Evolutionary conservation across 2,113 vertebrate species (phyloP), one percentile per base, ranked within the genome.

Genomic region (human (Homo sapiens)): DNA sequence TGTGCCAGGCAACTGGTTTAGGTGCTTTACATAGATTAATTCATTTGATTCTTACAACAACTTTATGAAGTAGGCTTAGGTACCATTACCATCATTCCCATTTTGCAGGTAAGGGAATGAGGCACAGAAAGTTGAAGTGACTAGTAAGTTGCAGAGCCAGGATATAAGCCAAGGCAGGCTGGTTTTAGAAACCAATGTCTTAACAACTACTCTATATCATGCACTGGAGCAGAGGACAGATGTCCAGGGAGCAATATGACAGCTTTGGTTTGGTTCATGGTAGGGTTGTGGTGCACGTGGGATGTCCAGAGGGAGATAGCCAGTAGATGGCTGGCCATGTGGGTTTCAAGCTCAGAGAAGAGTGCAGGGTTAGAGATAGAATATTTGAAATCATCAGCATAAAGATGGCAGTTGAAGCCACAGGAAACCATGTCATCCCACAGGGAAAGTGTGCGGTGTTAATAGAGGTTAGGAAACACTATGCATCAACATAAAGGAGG

Each of bases 11-110:
- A 93, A 73, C 86, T 64, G 27, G 40, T 93, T 30, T 82, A 93
- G 72, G 32, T 95, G 72, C 10, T 93, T 79, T 93, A 66, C 13
- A 10, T 90, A 30, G 11, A 87, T 95, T 93, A 83, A 93, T 95
- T 90, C 43, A 70, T 38, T 89, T 88, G 61, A 83, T 88, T 6
- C 59, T 89, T 66, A n/a, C 25, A 79, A 85, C 6, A 94, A 76
- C 30, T 40, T 93, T 73, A 83, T 83, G 20, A 55, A 66, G 16
- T 86, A 59, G 38, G 16, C 55, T 64, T 78, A 72, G 45, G 50
- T 95, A 79, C 52, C 55, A 45, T 35, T 96, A 75, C 68, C 32
- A 75, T 90, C 43, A 92, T 64, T 30, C 9, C 30, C 18, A 91
- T 93, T 94, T 90, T 96, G 7, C 64, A 75, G 35, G 30, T 52